Conservation (phyloP, 2,888 invertebrate species). For the Imbricaverruca yamaguchii region DNA sequence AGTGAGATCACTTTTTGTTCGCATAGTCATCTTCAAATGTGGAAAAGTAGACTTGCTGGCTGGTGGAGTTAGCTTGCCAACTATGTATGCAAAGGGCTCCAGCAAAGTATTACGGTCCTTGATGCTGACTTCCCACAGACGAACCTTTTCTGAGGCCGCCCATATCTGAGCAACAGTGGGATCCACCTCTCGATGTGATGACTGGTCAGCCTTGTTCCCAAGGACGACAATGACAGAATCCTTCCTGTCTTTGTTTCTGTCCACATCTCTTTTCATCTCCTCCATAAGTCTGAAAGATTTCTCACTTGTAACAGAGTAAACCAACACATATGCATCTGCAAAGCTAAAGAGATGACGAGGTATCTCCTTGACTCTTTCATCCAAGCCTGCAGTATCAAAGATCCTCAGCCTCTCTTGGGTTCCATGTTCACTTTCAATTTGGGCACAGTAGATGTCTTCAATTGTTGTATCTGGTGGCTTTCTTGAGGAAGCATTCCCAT, state of each 20-base stretch:
- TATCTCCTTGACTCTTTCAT: not conserved
- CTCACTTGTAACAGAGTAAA: conserved; percentile 7
- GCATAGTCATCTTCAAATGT: not conserved
- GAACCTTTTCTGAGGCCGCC: conserved; percentile 6
- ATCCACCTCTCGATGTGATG: not conserved
- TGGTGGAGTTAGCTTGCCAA: not conserved
- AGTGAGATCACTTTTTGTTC: not conserved
- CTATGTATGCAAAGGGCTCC: conserved; percentile 4
- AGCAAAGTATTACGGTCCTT: not conserved
- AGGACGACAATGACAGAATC: not conserved
- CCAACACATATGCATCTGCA: conserved; percentile 11
- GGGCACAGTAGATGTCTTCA: not conserved
- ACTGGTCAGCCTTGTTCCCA: conserved; percentile 1
- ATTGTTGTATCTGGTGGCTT: not conserved
- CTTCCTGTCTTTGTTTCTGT: not conserved
- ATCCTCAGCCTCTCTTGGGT: not conserved
- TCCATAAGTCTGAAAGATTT: conserved; percentile 6
- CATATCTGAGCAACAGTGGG: conserved; percentile 5
- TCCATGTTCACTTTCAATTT: conserved; percentile 16
- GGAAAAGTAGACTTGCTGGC: not conserved
- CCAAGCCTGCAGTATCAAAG: conserved; percentile 4
- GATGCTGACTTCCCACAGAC: conserved; percentile 5
- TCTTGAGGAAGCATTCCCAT: conserved; percentile 2
- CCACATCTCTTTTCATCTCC: not conserved
- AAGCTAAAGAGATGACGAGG: not conserved